phyloP scores from a whole-genome alignment of 2,113 vertebrate genomes.

The Megaceryle maxima region DNA sequence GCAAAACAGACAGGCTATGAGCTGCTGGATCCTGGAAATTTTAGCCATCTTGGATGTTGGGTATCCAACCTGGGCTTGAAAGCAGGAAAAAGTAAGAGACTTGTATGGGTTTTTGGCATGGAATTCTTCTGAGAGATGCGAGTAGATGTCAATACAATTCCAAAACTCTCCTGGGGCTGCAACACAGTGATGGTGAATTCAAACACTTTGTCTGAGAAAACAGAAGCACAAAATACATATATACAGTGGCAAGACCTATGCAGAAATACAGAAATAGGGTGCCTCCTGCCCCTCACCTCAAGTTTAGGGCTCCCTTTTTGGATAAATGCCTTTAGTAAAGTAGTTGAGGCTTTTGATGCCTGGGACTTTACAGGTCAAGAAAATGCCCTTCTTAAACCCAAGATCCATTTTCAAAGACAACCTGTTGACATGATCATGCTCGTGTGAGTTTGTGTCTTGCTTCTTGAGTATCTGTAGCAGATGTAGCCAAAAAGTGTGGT shows the following conservation, averaged over 20 bases:
- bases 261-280: background rate
- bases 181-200: background rate
- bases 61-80: background rate
- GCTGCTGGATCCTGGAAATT: background rate
- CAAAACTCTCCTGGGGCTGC: background rate
- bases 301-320: background rate
- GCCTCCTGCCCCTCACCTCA: rapidly evolving
- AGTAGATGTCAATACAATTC: background rate
- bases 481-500: background rate
- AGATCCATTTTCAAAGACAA: background rate
- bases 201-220: background rate
- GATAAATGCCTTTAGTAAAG: background rate
- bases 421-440: background rate
- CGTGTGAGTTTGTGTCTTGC: background rate
- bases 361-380: background rate
- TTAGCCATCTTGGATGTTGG: rapidly evolving
- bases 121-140: background rate
- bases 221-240: background rate
- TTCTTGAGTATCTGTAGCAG: background rate
- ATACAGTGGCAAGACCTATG: background rate
- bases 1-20: background rate
- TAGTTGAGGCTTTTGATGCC: background rate
- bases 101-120: background rate
- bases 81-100: background rate
- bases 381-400: background rate